phyloP scores from a whole-genome alignment of 2,797 vertebrate genomes.

The Eospalax fontanierii region DNA sequence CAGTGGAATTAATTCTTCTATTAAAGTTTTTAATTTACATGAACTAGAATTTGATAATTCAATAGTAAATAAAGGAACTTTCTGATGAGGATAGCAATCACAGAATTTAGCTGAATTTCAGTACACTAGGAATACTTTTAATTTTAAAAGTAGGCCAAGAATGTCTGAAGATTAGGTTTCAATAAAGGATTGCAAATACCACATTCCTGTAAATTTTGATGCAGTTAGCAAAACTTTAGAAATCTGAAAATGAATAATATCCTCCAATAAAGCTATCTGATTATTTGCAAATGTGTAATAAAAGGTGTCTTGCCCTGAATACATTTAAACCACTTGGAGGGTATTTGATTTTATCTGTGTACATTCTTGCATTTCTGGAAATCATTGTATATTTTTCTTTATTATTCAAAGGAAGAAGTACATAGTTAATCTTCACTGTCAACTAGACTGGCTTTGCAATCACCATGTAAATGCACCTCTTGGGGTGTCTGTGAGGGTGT shows the following conservation, averaged over 20 bases:
- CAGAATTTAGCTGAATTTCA: slow-evolving; percentile 73
- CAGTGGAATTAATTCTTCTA: slow-evolving; percentile 25
- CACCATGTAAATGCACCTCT: background rate
- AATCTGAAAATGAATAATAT: slow-evolving; percentile 65
- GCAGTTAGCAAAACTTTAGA: slow-evolving; percentile 48
- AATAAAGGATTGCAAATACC: slow-evolving; percentile 72
- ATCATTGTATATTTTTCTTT: background rate
- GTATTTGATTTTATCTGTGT: slow-evolving; percentile 51
- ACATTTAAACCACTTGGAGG: slow-evolving; percentile 21
- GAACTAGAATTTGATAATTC: slow-evolving; percentile 27
- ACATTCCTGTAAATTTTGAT: slow-evolving; percentile 69
- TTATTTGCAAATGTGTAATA: slow-evolving; percentile 66
- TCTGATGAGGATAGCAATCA: slow-evolving; percentile 28
- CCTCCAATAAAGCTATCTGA: slow-evolving; percentile 61
- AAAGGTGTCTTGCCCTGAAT: slow-evolving; percentile 42
- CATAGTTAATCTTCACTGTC: background rate
- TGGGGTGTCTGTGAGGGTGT: no score
- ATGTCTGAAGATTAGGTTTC: slow-evolving; percentile 79
- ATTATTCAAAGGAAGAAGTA: background rate
- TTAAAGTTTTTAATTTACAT: slow-evolving; percentile 63
- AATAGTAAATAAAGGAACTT: slow-evolving; percentile 62
- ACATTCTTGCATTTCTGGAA: background rate
- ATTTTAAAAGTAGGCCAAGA: slow-evolving; percentile 81
- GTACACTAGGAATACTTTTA: slow-evolving; percentile 66
- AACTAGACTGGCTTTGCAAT: background rate